Base-by-base conservation (phyloP, 2,888 invertebrate species). In the Sarcophaga caerulescens region DNA sequence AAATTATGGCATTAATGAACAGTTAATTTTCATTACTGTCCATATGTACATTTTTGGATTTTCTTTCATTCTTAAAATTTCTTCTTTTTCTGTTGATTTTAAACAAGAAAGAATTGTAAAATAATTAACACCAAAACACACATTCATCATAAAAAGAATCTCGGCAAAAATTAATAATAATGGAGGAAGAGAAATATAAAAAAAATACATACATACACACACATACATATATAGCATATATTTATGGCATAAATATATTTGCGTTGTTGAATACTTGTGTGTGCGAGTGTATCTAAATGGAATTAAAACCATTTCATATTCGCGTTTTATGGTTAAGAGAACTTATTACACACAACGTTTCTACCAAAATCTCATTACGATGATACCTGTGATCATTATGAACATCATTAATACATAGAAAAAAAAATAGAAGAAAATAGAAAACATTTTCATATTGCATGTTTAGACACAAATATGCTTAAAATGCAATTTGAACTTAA, bases 1-100 rank as follows among this genome's bases (percentile, higher is more conserved):
- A 71, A 85, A 85, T 68, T 82, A 87, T 89, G 88, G 88, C 85
- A 85, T 87, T 88, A 89, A 88, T 88, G 85, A 88, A 89, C 89
- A 88, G 88, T 88, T 89, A 88, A 88, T 88, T 89, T 88, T 85
- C 83, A 62, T 70, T 76, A 70, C 21, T 25, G 47, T 66, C 47
- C 47, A n/a, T 57, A 12, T 79, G 73, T 35, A 10, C 82, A 78
- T 87, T 87, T 85, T 85, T 76, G 79, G 84, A 87, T 88, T 87
- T 87, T 81, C 57, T 81, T 57, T 74, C 21, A 75, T 59, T 63
- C 45, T 70, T 73, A 35, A 35, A 35, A 70, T 63, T 78, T 4
- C 6, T 70, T 79, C n/a, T 52, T 35, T 75, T 23, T 3, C 47
- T 14, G 21, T 19, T 73, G 63, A 73, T 69, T 85, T 69, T 83